Evolutionary conservation across 2,888 invertebrate species (phyloP).

Genomic region (Caprella mutica): DNA sequence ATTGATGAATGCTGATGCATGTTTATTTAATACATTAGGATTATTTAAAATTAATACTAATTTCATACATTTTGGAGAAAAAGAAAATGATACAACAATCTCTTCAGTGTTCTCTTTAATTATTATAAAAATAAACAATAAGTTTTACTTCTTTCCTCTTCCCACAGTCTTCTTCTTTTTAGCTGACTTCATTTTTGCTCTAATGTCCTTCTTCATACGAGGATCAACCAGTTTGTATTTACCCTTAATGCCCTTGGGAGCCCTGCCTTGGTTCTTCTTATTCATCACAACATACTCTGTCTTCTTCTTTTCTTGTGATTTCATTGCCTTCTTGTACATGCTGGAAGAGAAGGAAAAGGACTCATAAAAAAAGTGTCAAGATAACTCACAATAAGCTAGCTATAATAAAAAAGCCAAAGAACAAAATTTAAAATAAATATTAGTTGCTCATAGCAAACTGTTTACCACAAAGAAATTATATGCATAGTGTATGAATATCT

Average conservation of each 20-base stretch:
- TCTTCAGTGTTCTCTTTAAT: neutral
- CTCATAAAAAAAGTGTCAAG: slow-evolving; percentile 26
- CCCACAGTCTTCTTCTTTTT: slow-evolving; percentile 3
- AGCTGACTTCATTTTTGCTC: slow-evolving; percentile 34
- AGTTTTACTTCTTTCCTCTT: neutral
- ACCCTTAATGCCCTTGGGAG: slow-evolving; percentile 82
- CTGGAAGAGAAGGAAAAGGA: slow-evolving; percentile 3
- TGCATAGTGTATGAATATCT: too few relatives aligned
- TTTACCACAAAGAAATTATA: too few relatives aligned
- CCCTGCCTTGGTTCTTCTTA: slow-evolving; percentile 65
- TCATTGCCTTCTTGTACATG: slow-evolving; percentile 78
- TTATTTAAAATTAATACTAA: too few relatives aligned
- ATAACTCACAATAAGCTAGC: too few relatives aligned
- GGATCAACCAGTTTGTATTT: slow-evolving; percentile 90
- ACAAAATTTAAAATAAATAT: too few relatives aligned
- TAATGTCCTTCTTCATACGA: slow-evolving; percentile 81
- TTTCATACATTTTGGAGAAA: too few relatives aligned
- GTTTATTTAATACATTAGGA: too few relatives aligned
- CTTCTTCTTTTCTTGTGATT: slow-evolving; percentile 70
- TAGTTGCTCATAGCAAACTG: too few relatives aligned
- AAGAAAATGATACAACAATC: too few relatives aligned
- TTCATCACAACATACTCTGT: slow-evolving; percentile 88
- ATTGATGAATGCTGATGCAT: too few relatives aligned
- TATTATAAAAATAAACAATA: neutral
- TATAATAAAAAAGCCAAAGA: too few relatives aligned